These are phyloP conservation scores for Ispidina picta DNA, from an alignment of 2,797 vertebrate species.

Conservation along the genomic window DNA sequence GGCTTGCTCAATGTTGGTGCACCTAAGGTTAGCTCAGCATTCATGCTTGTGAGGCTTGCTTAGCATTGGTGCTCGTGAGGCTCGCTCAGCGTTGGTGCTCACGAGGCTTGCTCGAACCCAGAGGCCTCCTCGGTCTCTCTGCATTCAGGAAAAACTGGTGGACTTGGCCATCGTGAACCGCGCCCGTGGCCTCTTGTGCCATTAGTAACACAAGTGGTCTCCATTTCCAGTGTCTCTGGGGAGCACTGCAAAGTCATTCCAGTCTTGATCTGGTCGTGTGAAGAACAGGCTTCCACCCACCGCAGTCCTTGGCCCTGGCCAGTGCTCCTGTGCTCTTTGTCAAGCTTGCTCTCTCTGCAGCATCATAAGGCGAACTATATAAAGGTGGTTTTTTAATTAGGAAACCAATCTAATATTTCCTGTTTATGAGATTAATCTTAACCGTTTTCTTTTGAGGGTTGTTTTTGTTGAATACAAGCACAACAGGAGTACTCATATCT, in stretches of 20 bases:
- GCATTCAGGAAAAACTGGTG: neutral
- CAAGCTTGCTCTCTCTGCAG: constrained; percentile 56
- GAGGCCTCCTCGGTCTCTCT: neutral
- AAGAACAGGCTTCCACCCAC: neutral
- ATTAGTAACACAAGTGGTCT: neutral
- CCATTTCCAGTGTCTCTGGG: neutral
- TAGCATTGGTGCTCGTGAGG: too few relatives aligned
- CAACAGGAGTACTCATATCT: neutral
- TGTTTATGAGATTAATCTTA: constrained; percentile 73
- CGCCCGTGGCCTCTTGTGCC: neutral
- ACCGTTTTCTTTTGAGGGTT: constrained; percentile 45
- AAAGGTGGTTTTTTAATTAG: constrained; percentile 17
- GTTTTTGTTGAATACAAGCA: neutral
- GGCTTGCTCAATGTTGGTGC: too few relatives aligned
- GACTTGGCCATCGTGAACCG: neutral
- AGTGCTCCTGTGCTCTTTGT: constrained; percentile 12
- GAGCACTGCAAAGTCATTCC: neutral
- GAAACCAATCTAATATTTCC: constrained; percentile 58
- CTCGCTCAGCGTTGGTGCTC: too few relatives aligned
- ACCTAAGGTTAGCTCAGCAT: too few relatives aligned
- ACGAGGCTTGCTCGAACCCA: fast-evolving
- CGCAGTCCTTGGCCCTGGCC: neutral
- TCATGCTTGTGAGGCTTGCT: too few relatives aligned
- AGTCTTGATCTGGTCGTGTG: neutral
- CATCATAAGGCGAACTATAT: constrained; percentile 38